Evolutionary conservation across 2,888 invertebrate species (phyloP).

Genomic region (Timema cristinae): DNA sequence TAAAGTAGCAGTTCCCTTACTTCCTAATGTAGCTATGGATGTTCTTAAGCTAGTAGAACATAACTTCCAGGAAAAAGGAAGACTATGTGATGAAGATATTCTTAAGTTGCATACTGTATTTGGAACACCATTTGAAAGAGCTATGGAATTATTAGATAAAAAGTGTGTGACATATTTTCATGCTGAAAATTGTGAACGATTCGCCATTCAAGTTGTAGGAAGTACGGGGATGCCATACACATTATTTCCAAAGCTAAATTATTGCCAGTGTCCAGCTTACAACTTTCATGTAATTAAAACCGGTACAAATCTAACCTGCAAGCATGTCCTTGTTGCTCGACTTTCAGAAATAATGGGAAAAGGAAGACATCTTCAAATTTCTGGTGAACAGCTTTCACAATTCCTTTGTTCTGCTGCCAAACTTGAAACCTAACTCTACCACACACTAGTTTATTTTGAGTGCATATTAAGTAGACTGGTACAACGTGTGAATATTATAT

Average conservation of each 20-base stretch:
- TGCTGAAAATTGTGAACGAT: constrained; percentile 19
- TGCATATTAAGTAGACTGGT: background rate
- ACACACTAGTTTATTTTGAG: background rate
- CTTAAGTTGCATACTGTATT: constrained; percentile 28
- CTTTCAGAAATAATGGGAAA: constrained; percentile 26
- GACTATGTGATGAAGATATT: constrained; percentile 25
- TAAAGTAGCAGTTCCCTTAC: background rate
- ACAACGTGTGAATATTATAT: too few relatives aligned
- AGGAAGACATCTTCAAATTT: constrained; percentile 17
- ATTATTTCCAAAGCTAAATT: constrained; percentile 29
- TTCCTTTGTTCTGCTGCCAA: constrained; percentile 21
- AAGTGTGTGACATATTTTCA: constrained; percentile 25
- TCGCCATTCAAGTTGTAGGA: constrained; percentile 28
- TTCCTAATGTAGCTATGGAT: background rate
- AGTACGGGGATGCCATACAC: constrained; percentile 30
- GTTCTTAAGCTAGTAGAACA: constrained; percentile 8
- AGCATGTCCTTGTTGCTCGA: constrained; percentile 29
- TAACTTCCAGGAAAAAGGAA: constrained; percentile 4
- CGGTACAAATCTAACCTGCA: constrained; percentile 26
- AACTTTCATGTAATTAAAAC: constrained; percentile 28
- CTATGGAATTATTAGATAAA: constrained; percentile 29
- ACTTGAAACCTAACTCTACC: constrained; percentile 9
- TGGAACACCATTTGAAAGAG: constrained; percentile 28
- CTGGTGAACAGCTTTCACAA: constrained; percentile 19
- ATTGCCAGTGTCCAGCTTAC: constrained; percentile 30